A percentile compares a stretch with the other conserved stretches of the same genome.
phyloP scores from a whole-genome alignment of 2,797 vertebrate species.

The Anomalospiza imberbis region DNA sequence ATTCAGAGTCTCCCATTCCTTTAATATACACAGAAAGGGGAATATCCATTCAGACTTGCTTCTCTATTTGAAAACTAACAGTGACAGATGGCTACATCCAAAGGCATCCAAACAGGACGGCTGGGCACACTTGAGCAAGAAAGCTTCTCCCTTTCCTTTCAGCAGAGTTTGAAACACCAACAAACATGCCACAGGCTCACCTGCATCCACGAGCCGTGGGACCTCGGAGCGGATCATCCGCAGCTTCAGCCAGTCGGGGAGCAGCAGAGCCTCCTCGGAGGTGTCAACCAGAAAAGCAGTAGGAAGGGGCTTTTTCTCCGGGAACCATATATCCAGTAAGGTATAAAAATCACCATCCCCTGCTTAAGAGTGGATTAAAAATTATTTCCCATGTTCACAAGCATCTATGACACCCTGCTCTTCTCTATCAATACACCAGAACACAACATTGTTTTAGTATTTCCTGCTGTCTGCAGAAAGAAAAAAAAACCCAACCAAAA shows the following conservation, averaged over 20 bases:
- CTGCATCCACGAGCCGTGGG: slow-evolving; percentile 91
- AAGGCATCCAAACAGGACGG: neutral
- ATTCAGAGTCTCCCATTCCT: neutral
- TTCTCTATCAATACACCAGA: neutral
- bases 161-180: neutral
- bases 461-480: neutral
- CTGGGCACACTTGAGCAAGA: neutral
- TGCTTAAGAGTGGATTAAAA: slow-evolving; percentile 36
- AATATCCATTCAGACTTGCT: neutral
- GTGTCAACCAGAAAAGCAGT: slow-evolving; percentile 98
- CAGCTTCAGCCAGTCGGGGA: slow-evolving; percentile 97
- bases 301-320: slow-evolving; percentile 93
- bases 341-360: slow-evolving; percentile 88
- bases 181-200: slow-evolving; percentile 60
- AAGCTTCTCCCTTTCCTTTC: neutral
- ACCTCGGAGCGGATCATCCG: slow-evolving; percentile 98
- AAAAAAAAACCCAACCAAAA: neutral
- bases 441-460: neutral
- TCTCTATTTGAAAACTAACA: neutral
- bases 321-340: slow-evolving; percentile 96
- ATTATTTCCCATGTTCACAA: neutral
- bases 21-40: neutral
- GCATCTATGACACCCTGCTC: neutral
- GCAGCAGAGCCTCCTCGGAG: slow-evolving; percentile 92
- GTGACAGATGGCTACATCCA: neutral